Conservation (phyloP, 2,888 invertebrate genomes). For the Torymus aiolomorphi region DNA sequence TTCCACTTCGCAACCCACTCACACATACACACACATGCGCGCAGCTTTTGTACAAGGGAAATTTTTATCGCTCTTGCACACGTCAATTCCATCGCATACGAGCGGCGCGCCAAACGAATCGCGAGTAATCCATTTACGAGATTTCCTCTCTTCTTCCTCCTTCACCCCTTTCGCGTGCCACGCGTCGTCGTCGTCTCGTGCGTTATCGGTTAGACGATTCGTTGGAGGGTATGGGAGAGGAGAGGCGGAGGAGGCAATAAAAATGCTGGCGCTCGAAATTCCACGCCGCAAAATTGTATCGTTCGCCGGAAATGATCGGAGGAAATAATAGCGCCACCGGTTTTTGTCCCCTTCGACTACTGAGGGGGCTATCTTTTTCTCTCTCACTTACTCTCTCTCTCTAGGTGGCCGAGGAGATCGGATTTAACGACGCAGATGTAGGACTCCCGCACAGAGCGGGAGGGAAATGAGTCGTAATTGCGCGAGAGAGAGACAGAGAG, state of each 20-base stretch:
- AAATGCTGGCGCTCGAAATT: not conserved
- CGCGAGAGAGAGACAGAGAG: too few relatives aligned
- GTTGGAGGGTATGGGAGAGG: too few relatives aligned
- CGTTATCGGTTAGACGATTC: not conserved
- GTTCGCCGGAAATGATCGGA: constrained; percentile 45
- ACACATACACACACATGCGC: too few relatives aligned
- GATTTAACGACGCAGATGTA: constrained; percentile 30
- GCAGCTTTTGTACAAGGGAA: not conserved
- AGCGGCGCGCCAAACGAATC: too few relatives aligned
- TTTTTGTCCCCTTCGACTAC: not conserved
- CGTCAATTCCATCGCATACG: too few relatives aligned
- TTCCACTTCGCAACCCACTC: too few relatives aligned
- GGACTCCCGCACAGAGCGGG: not conserved
- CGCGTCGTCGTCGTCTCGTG: too few relatives aligned
- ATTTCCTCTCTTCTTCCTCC: not conserved
- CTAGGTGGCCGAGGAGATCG: not conserved
- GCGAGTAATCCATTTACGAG: too few relatives aligned
- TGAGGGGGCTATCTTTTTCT: not conserved
- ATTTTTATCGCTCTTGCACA: too few relatives aligned
- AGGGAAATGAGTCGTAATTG: constrained; percentile 41
- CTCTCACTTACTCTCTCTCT: not conserved
- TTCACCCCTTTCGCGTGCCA: too few relatives aligned
- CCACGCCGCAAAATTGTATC: not conserved
- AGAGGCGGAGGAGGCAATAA: too few relatives aligned
- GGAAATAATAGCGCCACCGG: constrained; percentile 36